These are phyloP conservation scores for Saccopteryx leptura DNA, from an alignment of 2,113 vertebrate species.

Conservation along the genomic window DNA sequence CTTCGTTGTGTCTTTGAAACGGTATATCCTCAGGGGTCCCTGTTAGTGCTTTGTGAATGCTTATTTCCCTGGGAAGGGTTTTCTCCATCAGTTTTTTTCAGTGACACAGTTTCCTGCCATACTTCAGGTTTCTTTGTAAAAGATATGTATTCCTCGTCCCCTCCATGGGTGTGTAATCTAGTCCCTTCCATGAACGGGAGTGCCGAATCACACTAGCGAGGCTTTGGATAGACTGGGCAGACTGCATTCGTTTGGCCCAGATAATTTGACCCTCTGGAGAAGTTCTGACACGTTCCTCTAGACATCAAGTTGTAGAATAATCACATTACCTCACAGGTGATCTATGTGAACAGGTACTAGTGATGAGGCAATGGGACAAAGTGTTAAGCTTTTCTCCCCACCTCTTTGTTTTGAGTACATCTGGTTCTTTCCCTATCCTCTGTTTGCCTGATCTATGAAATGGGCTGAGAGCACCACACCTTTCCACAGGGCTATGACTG, in stretches of 20 bases:
- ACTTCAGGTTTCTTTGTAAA: not conserved
- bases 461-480: slow-evolving; percentile 66
- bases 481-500: slow-evolving; percentile 14
- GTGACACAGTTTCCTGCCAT: not conserved
- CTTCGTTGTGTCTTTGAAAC: not conserved
- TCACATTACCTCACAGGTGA: slow-evolving; percentile 21
- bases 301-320: not conserved
- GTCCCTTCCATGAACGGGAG: not conserved
- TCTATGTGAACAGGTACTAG: not conserved
- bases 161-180: not conserved
- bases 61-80: not conserved
- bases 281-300: not conserved
- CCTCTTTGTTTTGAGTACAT: slow-evolving; percentile 64
- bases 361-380: not conserved
- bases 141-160: not conserved
- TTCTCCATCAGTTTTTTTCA: not conserved
- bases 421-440: slow-evolving; percentile 1
- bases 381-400: not conserved
- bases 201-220: not conserved
- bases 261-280: not conserved
- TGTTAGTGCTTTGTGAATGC: not conserved
- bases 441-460: slow-evolving; percentile 67
- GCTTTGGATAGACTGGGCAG: not conserved
- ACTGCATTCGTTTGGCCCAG: not conserved
- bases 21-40: not conserved